phyloP scores from a whole-genome alignment of 2,113 vertebrate genomes.

The Strix uralensis region DNA sequence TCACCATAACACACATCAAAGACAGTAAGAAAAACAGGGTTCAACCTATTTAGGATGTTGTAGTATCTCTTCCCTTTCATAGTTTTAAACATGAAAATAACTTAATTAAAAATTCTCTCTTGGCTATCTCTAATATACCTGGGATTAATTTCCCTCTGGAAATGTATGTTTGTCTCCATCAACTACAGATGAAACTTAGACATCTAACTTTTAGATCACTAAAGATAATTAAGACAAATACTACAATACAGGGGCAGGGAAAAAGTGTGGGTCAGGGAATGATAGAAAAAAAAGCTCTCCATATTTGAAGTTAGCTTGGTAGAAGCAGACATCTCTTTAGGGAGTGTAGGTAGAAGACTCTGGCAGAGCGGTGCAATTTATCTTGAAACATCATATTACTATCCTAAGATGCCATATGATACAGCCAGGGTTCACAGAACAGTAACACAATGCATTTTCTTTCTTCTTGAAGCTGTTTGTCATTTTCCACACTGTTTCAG shows the following conservation, averaged over 20 bases:
- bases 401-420: conserved; percentile 14
- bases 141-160: neutral
- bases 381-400: neutral
- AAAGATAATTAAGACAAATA: neutral
- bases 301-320: neutral
- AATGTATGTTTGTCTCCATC: neutral
- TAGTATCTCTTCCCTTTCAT: neutral
- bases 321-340: neutral
- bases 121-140: neutral
- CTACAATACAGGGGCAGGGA: neutral
- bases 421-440: neutral
- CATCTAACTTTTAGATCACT: neutral
- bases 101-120: neutral
- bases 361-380: neutral
- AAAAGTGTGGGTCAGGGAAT: neutral
- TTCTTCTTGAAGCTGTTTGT: conserved; percentile 59
- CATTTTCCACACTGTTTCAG: conserved; percentile 62
- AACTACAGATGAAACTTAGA: neutral
- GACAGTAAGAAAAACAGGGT: neutral
- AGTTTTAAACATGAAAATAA: neutral
- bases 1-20: neutral
- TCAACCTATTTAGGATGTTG: neutral
- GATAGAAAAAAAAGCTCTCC: neutral
- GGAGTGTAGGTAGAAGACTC: neutral
- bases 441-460: conserved; percentile 40